A percentile compares a stretch with the other conserved stretches of the same genome.
phyloP scores from a whole-genome alignment of 2,113 vertebrate genomes.

The Sigmodon hispidus region DNA sequence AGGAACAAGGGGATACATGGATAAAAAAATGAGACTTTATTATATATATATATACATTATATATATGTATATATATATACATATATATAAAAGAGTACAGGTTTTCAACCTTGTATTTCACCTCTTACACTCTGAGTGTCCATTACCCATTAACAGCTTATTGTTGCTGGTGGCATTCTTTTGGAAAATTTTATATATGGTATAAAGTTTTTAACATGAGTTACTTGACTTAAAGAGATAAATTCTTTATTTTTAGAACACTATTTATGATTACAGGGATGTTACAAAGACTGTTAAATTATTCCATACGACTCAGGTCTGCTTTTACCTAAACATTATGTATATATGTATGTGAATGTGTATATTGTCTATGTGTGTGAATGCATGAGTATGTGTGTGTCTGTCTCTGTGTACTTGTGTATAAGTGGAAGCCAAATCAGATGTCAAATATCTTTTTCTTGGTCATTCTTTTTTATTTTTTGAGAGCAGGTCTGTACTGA shows the following conservation, averaged over 20 bases:
- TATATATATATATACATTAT: too few relatives aligned
- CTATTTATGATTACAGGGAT: not conserved
- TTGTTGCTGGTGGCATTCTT: not conserved
- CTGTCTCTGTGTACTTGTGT: too few relatives aligned
- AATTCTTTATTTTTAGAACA: not conserved
- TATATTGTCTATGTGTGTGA: not conserved
- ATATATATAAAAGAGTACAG: too few relatives aligned
- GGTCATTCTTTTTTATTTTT: not conserved
- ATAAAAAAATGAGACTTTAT: too few relatives aligned
- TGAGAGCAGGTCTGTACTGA: not conserved
- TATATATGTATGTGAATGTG: not conserved
- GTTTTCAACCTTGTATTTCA: not conserved
- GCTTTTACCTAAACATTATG: not conserved
- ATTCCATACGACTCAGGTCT: not conserved
- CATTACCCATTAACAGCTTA: not conserved
- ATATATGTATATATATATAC: too few relatives aligned
- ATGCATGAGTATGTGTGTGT: not conserved
- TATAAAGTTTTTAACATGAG: not conserved
- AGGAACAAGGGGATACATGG: too few relatives aligned
- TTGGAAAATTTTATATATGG: not conserved
- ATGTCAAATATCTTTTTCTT: not conserved
- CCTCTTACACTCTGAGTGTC: not conserved
- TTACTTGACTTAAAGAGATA: conserved; percentile 9
- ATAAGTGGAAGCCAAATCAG: not conserved
- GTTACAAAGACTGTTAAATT: not conserved